phyloP scores from a whole-genome alignment of 2,888 invertebrate species.

The Esperia sulphurella region DNA sequence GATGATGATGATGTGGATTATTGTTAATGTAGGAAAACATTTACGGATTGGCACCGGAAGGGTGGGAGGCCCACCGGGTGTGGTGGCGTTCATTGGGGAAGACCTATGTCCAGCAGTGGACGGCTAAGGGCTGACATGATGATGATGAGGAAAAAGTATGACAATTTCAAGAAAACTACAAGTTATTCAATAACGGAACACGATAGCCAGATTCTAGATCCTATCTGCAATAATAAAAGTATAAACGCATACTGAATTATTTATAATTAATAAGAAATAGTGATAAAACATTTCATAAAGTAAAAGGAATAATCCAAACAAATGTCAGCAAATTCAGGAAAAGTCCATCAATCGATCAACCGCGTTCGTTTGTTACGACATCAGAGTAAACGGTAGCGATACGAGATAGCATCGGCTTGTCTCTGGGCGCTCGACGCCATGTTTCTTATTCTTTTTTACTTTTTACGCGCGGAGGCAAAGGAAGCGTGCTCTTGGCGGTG shows the following conservation, averaged over 20 bases:
- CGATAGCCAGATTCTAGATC: too few relatives aligned
- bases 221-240: background rate
- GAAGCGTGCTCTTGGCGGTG: conserved; percentile 13
- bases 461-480: conserved; percentile 22
- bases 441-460: conserved; percentile 24
- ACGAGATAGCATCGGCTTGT: conserved; percentile 44
- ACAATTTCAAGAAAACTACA: background rate
- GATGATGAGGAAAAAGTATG: too few relatives aligned
- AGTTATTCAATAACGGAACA: too few relatives aligned
- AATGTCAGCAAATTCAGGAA: conserved; percentile 12
- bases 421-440: conserved; percentile 33
- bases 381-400: conserved; percentile 46
- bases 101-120: too few relatives aligned
- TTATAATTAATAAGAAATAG: background rate
- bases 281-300: background rate
- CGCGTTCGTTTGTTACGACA: conserved; percentile 19
- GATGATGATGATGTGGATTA: too few relatives aligned
- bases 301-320: conserved; percentile 4
- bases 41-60: too few relatives aligned
- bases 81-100: too few relatives aligned
- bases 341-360: conserved; percentile 23
- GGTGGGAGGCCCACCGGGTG: too few relatives aligned
- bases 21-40: too few relatives aligned
- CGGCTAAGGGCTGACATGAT: too few relatives aligned
- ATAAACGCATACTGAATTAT: background rate